Evolutionary conservation across 2,113 vertebrate genomes (phyloP).

Genomic region (Myotis brandtii): DNA sequence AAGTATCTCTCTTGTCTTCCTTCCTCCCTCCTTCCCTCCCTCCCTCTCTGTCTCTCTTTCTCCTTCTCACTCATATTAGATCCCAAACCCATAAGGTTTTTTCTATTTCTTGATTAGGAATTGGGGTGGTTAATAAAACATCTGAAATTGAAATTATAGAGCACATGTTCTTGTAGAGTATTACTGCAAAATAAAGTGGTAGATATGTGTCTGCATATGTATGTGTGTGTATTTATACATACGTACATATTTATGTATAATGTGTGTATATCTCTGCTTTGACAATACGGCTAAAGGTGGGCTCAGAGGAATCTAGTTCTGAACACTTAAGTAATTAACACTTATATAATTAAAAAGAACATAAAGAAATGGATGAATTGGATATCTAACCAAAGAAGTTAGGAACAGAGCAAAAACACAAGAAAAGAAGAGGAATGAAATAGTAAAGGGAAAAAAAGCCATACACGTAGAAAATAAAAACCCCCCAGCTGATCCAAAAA

Average conservation of each 20-base stretch:
- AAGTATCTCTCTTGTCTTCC: neutral
- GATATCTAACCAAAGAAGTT: constrained; percentile 24
- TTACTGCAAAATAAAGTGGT: neutral
- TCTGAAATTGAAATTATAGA: neutral
- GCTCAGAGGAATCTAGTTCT: constrained; percentile 1
- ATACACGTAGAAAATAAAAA: neutral
- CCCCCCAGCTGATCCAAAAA: neutral
- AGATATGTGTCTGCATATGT: neutral
- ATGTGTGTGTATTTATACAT: neutral
- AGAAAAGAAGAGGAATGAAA: neutral
- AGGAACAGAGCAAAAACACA: neutral
- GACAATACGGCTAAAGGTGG: neutral
- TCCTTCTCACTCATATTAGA: neutral
- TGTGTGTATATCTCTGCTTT: neutral
- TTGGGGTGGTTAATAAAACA: neutral
- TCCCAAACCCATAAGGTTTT: neutral
- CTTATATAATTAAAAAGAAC: neutral
- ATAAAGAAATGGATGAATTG: constrained; percentile 15
- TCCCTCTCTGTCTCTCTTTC: neutral
- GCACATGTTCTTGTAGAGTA: neutral
- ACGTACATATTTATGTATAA: neutral
- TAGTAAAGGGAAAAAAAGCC: neutral
- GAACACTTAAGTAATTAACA: neutral
- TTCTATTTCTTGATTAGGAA: neutral
- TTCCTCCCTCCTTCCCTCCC: no score